These are phyloP conservation scores for Henricia sp. DNA, from an alignment of 53 echinoderm and acorn worm genomes.

Conservation along the genomic window DNA sequence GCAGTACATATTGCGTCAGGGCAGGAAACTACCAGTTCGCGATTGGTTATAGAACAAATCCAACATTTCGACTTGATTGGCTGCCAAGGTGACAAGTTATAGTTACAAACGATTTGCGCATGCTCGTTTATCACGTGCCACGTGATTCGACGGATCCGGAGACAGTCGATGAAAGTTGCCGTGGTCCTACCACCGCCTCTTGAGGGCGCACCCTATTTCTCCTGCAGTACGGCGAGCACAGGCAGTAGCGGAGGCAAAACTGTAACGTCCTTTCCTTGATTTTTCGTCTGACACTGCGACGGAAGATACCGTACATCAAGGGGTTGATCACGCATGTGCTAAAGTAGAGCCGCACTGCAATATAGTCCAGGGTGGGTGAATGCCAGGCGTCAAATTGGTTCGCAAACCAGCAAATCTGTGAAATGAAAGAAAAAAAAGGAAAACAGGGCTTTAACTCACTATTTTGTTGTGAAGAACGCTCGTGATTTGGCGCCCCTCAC, in stretches of 20 bases:
- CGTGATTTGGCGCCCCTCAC: too few species aligned
- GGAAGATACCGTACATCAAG: slow-evolving; percentile 78
- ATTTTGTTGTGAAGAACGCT: too few species aligned
- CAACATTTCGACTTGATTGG: too few species aligned
- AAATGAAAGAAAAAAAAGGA: slow-evolving; percentile 25
- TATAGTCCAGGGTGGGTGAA: slow-evolving; percentile 69
- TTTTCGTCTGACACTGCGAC: slow-evolving; percentile 65
- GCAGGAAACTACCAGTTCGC: too few species aligned
- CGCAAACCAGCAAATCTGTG: slow-evolving; percentile 78
- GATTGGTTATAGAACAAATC: too few species aligned
- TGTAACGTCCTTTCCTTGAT: slow-evolving; percentile 3
- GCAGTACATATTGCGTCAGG: too few species aligned
- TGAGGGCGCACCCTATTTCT: slow-evolving; percentile 54
- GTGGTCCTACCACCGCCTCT: background rate
- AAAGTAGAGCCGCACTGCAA: slow-evolving; percentile 76
- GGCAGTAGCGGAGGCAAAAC: background rate
- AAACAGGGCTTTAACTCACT: too few species aligned
- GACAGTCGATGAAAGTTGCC: slow-evolving; percentile 27
- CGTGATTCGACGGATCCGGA: slow-evolving; percentile 23
- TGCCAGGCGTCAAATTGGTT: slow-evolving; percentile 77
- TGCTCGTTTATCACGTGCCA: slow-evolving; percentile 26
- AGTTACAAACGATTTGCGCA: too few species aligned
- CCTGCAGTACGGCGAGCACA: slow-evolving; percentile 7
- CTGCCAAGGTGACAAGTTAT: too few species aligned
- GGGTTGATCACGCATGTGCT: slow-evolving; percentile 83